Base-by-base conservation (phyloP, 2,888 invertebrate species). In the Campoletis raptor region DNA sequence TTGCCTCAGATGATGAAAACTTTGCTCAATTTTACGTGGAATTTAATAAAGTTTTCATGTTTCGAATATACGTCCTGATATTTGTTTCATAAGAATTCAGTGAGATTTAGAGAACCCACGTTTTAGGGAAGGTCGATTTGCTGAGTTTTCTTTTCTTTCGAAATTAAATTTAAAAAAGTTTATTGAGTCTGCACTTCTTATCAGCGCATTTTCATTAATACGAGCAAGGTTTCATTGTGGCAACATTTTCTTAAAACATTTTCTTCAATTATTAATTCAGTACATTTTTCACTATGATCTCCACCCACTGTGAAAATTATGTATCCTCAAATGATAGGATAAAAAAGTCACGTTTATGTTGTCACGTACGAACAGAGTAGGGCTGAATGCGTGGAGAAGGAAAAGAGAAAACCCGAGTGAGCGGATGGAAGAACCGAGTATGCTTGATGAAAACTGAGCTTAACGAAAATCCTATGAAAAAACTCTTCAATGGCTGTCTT, bases 391-490 rank as follows among this genome's bases (percentile, higher is more conserved):
- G 12, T 42, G 72, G 37, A 61, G 67, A 18, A 9, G 57, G 36
- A 48, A 42, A 40, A 36, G 52, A 36, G 12, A 61, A 61, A 36
- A 64, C 18, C 30, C 24, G 42, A 73, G 74, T 74, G 77, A 82
- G 52, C 69, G 24, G 42, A 77, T 45, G 48, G 42, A 57, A 52
- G 66, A 82, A 81, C 66, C 12, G 10, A 30, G 30, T 57, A 61
- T n/a, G 73, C 36, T 57, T 80, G 83, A 83, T 85, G 85, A 87
- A 85, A 85, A 67, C 57, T 61, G 36, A 48, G 48, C 70, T 82
- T 69, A 73, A 69, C 42, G 77, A 61, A 87, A 85, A 73, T 81
- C 79, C 73, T 61, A 40, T 30, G 12, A 52, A 74, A 78, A 21
- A 61, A 21, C 42, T 76, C 73, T 81, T 74, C 81, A 85, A 83